Conservation (phyloP, 1,140 invertebrate species). For the Globodera rostochiensis region DNA sequence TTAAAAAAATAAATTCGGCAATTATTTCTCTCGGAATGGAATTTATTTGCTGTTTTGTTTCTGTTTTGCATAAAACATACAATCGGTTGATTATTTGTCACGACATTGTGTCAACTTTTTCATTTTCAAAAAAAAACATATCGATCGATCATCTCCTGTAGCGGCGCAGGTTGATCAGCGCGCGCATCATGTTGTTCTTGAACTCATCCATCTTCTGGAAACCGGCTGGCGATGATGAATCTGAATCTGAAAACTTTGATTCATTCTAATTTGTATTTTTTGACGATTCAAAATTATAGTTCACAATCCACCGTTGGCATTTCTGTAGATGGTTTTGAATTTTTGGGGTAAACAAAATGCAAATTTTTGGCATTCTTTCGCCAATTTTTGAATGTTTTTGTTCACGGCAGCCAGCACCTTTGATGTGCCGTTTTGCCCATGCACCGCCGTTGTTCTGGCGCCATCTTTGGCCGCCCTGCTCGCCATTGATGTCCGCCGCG, state of each 20-base stretch:
- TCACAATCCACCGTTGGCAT: too few species aligned
- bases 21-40: too few species aligned
- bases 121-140: too few species aligned
- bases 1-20: too few species aligned
- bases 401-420: neutral
- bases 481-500: neutral
- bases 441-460: neutral
- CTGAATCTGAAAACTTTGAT: conserved; percentile 3
- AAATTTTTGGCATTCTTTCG: neutral
- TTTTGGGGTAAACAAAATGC: too few species aligned
- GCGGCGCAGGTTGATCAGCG: conserved; percentile 30
- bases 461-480: neutral
- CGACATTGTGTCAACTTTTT: too few species aligned
- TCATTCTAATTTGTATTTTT: too few species aligned
- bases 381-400: neutral
- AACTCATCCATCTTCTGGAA: conserved; percentile 28
- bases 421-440: conserved; percentile 9
- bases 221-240: conserved; percentile 13
- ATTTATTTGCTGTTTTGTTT: too few species aligned
- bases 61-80: too few species aligned
- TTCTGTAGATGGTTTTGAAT: too few species aligned
- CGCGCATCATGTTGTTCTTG: conserved; percentile 33
- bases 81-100: too few species aligned
- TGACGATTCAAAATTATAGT: too few species aligned
- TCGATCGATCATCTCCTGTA: conserved; percentile 6